These are phyloP conservation scores for Psylliodes chrysocephalus DNA, from an alignment of 2,888 invertebrate genomes.

Conservation along the genomic window DNA sequence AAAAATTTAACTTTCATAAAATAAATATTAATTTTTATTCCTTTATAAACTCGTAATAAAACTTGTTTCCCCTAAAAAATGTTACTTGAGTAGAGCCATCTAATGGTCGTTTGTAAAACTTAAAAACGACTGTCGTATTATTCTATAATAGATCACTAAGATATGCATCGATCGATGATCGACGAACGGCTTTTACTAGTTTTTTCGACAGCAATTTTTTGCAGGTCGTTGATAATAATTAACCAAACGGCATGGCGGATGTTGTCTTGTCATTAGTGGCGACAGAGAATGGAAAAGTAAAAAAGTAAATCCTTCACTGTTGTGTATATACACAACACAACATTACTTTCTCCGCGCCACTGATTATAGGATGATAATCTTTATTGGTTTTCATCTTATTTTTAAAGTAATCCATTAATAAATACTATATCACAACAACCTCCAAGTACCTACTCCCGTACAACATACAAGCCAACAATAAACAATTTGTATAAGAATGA, in stretches of 20 bases:
- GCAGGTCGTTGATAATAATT: conserved; percentile 1
- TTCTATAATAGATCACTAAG: not conserved
- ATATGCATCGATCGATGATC: not conserved
- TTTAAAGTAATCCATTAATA: too few species aligned
- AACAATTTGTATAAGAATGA: too few species aligned
- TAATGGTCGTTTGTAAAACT: not conserved
- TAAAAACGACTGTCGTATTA: not conserved
- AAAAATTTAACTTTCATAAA: too few species aligned
- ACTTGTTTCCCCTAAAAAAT: too few species aligned
- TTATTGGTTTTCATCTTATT: too few species aligned
- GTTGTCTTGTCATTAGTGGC: conserved; percentile 17
- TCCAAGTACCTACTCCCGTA: too few species aligned
- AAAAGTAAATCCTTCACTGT: conserved; percentile 4
- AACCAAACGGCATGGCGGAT: conserved; percentile 9
- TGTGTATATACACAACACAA: not conserved
- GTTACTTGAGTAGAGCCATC: too few species aligned
- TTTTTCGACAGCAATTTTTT: conserved; percentile 7
- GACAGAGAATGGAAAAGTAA: conserved; percentile 9
- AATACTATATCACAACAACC: too few species aligned
- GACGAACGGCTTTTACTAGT: not conserved
- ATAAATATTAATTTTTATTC: too few species aligned
- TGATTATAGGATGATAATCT: not conserved
- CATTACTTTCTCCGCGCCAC: conserved; percentile 13
- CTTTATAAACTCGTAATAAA: too few species aligned
- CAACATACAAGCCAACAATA: too few species aligned